These are phyloP conservation scores for Uloborus plumipes DNA, from an alignment of 2,888 invertebrate genomes.

Conservation along the genomic window DNA sequence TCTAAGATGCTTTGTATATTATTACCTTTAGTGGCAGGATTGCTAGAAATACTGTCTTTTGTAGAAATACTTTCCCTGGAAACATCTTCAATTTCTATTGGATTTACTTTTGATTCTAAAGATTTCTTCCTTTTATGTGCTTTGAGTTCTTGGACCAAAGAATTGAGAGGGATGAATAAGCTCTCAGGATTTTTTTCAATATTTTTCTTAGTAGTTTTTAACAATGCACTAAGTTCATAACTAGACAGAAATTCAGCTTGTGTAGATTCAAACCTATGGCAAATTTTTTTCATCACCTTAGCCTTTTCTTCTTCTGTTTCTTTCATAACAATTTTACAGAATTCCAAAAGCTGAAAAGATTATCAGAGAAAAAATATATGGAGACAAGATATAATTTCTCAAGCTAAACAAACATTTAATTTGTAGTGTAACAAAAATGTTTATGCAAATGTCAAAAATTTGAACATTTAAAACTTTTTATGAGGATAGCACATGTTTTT, in stretches of 20 bases:
- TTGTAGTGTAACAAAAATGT: too few species aligned
- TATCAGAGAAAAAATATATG: neutral
- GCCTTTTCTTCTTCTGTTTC: constrained; percentile 9
- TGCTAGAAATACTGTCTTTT: too few species aligned
- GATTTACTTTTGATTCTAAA: too few species aligned
- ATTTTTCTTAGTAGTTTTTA: constrained; percentile 3
- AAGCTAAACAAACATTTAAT: too few species aligned
- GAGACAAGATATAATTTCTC: too few species aligned
- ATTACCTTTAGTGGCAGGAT: too few species aligned
- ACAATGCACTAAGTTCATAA: constrained; percentile 13
- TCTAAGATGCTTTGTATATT: too few species aligned
- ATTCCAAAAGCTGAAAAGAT: constrained; percentile 39
- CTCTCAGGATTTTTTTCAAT: constrained; percentile 2
- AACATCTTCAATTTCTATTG: too few species aligned
- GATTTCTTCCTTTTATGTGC: constrained; percentile 4
- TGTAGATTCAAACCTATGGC: constrained; percentile 10
- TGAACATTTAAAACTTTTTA: too few species aligned
- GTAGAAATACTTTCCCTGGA: too few species aligned
- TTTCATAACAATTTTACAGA: constrained; percentile 14
- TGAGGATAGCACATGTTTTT: too few species aligned
- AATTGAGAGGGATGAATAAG: constrained; percentile 14
- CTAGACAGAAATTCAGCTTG: constrained; percentile 12
- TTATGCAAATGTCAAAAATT: too few species aligned
- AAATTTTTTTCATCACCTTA: constrained; percentile 17
- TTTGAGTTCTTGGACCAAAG: neutral